Evolutionary conservation across 2,797 vertebrate species (phyloP), one percentile per base, ranked within the genome.

Genomic region (Pteronotus mesoamericanus): DNA sequence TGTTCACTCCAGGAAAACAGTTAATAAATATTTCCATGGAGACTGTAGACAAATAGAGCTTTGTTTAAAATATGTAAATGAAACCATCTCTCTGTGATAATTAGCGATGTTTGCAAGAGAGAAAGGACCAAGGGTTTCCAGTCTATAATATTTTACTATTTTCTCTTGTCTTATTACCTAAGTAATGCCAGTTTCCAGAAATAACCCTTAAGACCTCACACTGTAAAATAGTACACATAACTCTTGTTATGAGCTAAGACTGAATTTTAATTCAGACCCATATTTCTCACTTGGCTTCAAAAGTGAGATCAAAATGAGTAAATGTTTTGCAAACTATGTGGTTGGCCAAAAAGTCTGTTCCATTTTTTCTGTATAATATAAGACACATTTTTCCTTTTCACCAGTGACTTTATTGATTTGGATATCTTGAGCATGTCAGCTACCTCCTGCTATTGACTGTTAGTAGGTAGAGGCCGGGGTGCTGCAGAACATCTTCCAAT

Each of bases 51-150:
- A 93, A 94, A 85, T 51, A 59, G n/a, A 79, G 11, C 55, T 90
- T 69, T 92, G 46, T 93, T 96, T 66, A 93, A 92, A 96, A 87
- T 57, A 77, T 19, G 18, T 69, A 83, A 96, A 83, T 3, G 34
- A 89, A 80, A 85, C 19, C n/a, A 64, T 39, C 18, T 80, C 48
- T 94, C 79, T 68, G 55, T 80, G 26, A 75, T 91, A 34, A 75
- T 72, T 95, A 48, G 86, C 83, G 24, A 51, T 78, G 14, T 51
- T 85, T 83, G 9, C 68, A 66, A 88, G 39, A 93, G 8, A 32
- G 34, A 84, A 95, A 78, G 14, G 12, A 79, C 1, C 0, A 15
- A 89, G 12, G 26, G 16, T 51, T 39, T 93, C 21, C 16, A 57
- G 9, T 2, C 51, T 79, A 24, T 44, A 55, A 14, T 22, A 68